Evolutionary conservation across 2,888 invertebrate species (phyloP), one percentile per base, ranked within the genome.

Genomic region (Lingula anatina): DNA sequence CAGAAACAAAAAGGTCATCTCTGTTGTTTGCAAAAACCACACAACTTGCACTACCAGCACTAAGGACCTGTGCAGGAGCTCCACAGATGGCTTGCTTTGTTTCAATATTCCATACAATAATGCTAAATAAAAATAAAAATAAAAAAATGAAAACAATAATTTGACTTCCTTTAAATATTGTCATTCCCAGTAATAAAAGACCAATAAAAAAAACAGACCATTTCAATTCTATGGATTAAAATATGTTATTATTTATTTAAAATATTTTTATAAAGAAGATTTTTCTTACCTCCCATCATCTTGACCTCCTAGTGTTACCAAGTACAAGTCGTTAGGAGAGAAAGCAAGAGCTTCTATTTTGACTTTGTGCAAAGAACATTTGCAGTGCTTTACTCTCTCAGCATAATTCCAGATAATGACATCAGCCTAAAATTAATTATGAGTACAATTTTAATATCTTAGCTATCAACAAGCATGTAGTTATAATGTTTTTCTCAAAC

Each of bases 331-430:
- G 73, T 88, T 85, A 3, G 85, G 81, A 0, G 90, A 86, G 73
- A 95, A 93, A 5, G 84, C 82, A n/a, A 94, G 79, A 0, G 88
- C 84, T 79, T 92, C 88, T 0, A 94, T 87, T 31, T 90, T 84
- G 0, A 91, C 92, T 81, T 90, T 90, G 73, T 95, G 95, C 40
- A 90, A 78, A 69, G 88, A 87, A 75, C 93, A 86, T 45, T 84
- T 84, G 1, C 84, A 83, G 28, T 87, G 68, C 53, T 84, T 79
- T 28, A 77, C 76, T 56, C 82, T 83, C 44, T 81, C 82, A 15
- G 84, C 80, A 70, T 86, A 93, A 69, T 90, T 85, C 94, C 94
- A 95, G 18, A 95, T 76, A 57, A 91, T 90, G 0, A 90, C 86
- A 50, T 84, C 83, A 0, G 93, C 81, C 81, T 82, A 62, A 7